phyloP scores from a whole-genome alignment of 2,797 vertebrate species.

The Poeciliopsis presidionis region DNA sequence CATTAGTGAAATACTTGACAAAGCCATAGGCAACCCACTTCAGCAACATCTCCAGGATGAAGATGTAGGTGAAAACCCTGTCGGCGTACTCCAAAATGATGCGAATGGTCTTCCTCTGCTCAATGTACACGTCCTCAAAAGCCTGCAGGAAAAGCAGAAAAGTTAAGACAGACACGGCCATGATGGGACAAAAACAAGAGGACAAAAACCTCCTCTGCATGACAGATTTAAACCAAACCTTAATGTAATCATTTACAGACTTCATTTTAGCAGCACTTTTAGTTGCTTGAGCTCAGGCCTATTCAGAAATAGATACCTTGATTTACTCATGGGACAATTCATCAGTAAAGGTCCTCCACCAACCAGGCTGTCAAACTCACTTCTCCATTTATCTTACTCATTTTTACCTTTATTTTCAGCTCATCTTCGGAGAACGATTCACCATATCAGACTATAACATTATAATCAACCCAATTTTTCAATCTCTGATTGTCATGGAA shows the following conservation, averaged over 20 bases:
- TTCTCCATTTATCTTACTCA: slow-evolving; percentile 18
- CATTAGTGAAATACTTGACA: slow-evolving; percentile 98
- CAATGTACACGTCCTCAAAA: slow-evolving; percentile 98
- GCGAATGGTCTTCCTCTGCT: slow-evolving; percentile 94
- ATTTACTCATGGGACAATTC: slow-evolving; percentile 60
- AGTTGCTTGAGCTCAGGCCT: slow-evolving; percentile 44
- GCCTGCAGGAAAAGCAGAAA: slow-evolving; percentile 79
- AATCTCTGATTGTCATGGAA: not conserved
- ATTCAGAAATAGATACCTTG: slow-evolving; percentile 57
- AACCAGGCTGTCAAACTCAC: slow-evolving; percentile 6
- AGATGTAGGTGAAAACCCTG: slow-evolving; percentile 98
- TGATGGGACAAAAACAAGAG: not conserved
- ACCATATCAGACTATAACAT: not conserved
- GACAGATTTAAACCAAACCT: not conserved
- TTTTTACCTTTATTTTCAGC: not conserved
- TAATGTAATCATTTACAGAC: slow-evolving; percentile 9
- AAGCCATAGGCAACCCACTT: slow-evolving; percentile 99
- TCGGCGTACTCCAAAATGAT: slow-evolving; percentile 95
- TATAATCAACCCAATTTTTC: not conserved
- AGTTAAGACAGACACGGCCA: slow-evolving; percentile 5
- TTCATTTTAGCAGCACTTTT: slow-evolving; percentile 49
- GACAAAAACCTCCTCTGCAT: not conserved
- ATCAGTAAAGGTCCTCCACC: slow-evolving; percentile 62
- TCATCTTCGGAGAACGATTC: not conserved
- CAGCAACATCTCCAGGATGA: slow-evolving; percentile 98